Conservation (phyloP, 1,140 invertebrate genomes). For the Brachionus rotundiformis region DNA sequence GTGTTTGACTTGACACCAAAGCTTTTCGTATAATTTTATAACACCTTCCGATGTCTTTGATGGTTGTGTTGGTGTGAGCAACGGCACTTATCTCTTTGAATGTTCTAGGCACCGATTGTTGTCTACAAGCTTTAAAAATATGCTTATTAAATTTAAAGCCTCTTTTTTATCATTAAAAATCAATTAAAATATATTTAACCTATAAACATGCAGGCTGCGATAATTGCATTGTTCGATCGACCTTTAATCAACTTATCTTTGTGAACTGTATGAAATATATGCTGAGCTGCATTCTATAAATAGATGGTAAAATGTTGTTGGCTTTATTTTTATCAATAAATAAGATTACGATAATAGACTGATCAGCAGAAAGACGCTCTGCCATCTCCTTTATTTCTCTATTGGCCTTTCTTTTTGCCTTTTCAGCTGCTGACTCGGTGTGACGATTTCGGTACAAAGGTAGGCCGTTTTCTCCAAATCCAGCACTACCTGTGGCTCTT, state of each 20-base stretch:
- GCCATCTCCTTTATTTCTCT: constrained; percentile 46
- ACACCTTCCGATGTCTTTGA: constrained; percentile 97
- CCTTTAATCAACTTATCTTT: constrained; percentile 94
- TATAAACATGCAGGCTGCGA: constrained; percentile 96
- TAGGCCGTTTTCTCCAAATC: constrained; percentile 80
- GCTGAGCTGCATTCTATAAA: constrained; percentile 47
- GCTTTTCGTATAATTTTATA: constrained; percentile 89
- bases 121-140: constrained; percentile 75
- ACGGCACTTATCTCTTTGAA: constrained; percentile 75
- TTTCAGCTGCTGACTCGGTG: constrained; percentile 55
- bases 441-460: constrained; percentile 88
- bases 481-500: constrained; percentile 79
- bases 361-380: constrained; percentile 39
- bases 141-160: not conserved
- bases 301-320: not conserved
- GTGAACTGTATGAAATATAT: constrained; percentile 62
- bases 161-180: not conserved
- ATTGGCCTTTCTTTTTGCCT: constrained; percentile 38
- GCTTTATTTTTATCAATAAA: not conserved
- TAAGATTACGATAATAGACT: constrained; percentile 36
- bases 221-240: constrained; percentile 93
- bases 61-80: constrained; percentile 61
- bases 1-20: constrained; percentile 70
- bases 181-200: not conserved
- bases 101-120: constrained; percentile 95